Conservation (phyloP, 2,113 vertebrate species). For the Hystrix brachyura region DNA sequence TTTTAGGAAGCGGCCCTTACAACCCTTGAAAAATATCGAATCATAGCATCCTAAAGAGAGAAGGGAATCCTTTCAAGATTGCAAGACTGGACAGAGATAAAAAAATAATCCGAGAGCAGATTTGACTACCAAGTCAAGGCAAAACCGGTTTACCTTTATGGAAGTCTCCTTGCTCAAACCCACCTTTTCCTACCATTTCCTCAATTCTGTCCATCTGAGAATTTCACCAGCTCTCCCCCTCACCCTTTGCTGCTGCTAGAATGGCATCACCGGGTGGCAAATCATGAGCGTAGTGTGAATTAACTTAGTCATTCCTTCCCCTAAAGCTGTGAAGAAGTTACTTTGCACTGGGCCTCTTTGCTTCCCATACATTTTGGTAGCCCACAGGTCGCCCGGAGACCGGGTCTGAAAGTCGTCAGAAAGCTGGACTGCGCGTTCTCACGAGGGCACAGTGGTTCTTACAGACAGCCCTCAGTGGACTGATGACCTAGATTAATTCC, state of each 20-base stretch:
- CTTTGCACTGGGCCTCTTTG: neutral
- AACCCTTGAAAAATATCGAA: constrained; percentile 10
- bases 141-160: neutral
- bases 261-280: neutral
- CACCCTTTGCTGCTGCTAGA: neutral
- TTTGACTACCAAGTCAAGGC: neutral
- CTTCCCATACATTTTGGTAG: constrained; percentile 14
- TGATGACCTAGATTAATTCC: neutral
- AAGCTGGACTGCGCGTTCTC: neutral
- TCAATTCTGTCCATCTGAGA: neutral
- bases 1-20: neutral
- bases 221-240: neutral
- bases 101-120: neutral
- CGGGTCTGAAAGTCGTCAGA: neutral
- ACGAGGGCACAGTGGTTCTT: neutral
- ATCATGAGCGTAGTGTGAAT: neutral
- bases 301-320: neutral
- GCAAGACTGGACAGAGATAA: neutral
- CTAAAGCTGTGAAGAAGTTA: neutral
- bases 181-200: neutral
- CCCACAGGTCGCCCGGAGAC: neutral
- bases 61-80: neutral
- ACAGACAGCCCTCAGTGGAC: neutral
- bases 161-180: neutral
- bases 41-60: neutral